Evolutionary conservation across 2,888 invertebrate genomes (phyloP), one percentile per base, ranked within the genome.

Genomic region (Heliconius aoede): DNA sequence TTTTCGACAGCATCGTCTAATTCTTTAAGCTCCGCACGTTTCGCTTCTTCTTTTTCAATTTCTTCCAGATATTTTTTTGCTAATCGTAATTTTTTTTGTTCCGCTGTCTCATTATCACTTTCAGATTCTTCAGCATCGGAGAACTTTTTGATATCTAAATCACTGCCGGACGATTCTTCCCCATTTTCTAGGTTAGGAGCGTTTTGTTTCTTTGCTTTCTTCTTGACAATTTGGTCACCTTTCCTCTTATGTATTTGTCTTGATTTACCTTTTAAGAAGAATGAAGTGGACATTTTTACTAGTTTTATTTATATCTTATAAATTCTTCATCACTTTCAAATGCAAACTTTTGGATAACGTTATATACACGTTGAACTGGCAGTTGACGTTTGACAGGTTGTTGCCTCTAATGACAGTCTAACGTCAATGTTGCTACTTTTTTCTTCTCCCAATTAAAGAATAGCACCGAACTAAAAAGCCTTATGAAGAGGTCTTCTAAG

Each of bases 61-160:
- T 98, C 97, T 85, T 97, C 95, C 55, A 99, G 93, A 90, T 98
- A 98, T 87, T 97, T 96, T 88, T 99, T 99, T 0, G 99, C 98
- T 79, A 99, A 90, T 65, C 98, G 95, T 71, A 99, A 87, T 82
- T 98, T 97, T 87, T 99, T 99, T 86, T 99, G 98, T 88, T 99
- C 98, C 0, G 97, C 96, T 1, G 98, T 98, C 90, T 98, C 97
- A 81, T 95, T 94, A 81, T 96, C 96, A 83, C 96, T 96, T 81
- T 96, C 96, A 0, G 92, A 91, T 73, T 92, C 87, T 84, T 95
- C 88, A 76, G 85, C 85, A 69, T 94, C 90, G 9, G 95, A 95
- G 81, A 95, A 95, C 82, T 95, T 94, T 79, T 91, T 92, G n/a
- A 95, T 91, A 84, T 96, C 96, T 83, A 95, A 90, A 83, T 96